A percentile compares a stretch with the other conserved stretches of the same genome.
phyloP scores from a whole-genome alignment of 2,113 vertebrate species.

The Aphyosemion australe region DNA sequence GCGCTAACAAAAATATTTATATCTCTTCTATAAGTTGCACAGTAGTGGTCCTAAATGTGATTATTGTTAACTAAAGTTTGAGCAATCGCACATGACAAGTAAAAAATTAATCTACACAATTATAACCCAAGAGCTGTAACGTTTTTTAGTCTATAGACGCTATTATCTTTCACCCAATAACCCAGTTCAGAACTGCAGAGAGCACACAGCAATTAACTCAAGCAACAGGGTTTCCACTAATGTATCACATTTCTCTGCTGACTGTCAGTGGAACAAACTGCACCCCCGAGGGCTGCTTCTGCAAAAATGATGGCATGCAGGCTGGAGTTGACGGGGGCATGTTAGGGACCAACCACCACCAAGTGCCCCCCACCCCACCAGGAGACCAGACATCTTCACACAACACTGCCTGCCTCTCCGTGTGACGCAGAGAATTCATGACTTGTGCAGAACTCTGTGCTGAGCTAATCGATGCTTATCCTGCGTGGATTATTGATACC shows the following conservation, averaged over 20 bases:
- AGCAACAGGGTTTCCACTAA: conserved; percentile 63
- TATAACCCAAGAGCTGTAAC: conserved; percentile 17
- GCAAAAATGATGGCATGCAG: conserved; percentile 48
- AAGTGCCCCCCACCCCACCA: conserved; percentile 4
- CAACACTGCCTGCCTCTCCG: conserved; percentile 27
- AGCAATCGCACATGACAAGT: not conserved
- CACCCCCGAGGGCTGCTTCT: conserved; percentile 53
- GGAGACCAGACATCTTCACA: conserved; percentile 35
- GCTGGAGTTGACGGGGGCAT: conserved; percentile 46
- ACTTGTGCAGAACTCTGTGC: conserved; percentile 45
- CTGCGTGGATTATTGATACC: conserved; percentile 60
- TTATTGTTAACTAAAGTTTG: too few relatives aligned
- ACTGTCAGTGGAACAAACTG: conserved; percentile 66
- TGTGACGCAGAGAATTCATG: conserved; percentile 47
- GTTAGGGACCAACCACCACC: conserved; percentile 34
- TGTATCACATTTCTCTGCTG: conserved; percentile 65
- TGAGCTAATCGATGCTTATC: conserved; percentile 60
- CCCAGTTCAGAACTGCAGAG: conserved; percentile 41
- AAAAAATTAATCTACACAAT: conserved; percentile 6
- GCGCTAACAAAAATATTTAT: not conserved
- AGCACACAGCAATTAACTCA: conserved; percentile 57
- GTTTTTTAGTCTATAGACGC: conserved; percentile 27
- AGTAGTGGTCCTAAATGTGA: too few relatives aligned
- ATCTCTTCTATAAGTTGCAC: too few relatives aligned
- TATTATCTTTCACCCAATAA: conserved; percentile 59